Evolutionary conservation across 30 jellyfish, hydroid and myxozoan species (phyloP).

Genomic region (Hydractinia symbiolongicarpus): DNA sequence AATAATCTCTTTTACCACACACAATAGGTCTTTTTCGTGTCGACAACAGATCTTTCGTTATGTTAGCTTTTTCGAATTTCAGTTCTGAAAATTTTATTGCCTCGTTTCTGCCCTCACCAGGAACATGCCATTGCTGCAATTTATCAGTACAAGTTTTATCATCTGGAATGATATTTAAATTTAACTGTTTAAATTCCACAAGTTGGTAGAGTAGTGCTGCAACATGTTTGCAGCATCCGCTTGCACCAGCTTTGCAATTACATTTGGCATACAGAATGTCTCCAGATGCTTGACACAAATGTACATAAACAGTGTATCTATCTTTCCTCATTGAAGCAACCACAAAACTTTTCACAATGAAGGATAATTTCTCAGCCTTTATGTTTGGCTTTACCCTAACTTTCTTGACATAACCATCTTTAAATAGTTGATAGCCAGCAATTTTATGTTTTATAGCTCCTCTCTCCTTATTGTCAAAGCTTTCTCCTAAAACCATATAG

Average conservation of each 20-base stretch:
- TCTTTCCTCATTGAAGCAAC: constrained; percentile 6
- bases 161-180: too few species aligned
- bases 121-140: too few species aligned
- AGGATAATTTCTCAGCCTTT: neutral
- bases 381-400: neutral
- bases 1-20: constrained; percentile 1
- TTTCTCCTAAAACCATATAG: neutral
- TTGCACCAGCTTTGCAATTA: too few species aligned
- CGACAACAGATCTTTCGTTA: neutral
- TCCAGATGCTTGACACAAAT: neutral
- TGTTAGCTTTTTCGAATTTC: neutral
- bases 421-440: constrained; percentile 15
- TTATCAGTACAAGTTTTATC: too few species aligned
- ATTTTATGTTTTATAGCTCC: constrained; percentile 16
- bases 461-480: neutral
- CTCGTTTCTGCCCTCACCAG: neutral
- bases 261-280: too few species aligned
- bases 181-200: too few species aligned
- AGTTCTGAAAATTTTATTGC: neutral
- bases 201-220: constrained; percentile 22
- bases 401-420: neutral
- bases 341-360: constrained; percentile 15
- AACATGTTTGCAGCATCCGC: too few species aligned
- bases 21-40: constrained; percentile 32
- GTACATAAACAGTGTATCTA: constrained; percentile 7